Evolutionary conservation across 1,140 invertebrate genomes (phyloP).

Genomic region (Melanaphis sacchari): DNA sequence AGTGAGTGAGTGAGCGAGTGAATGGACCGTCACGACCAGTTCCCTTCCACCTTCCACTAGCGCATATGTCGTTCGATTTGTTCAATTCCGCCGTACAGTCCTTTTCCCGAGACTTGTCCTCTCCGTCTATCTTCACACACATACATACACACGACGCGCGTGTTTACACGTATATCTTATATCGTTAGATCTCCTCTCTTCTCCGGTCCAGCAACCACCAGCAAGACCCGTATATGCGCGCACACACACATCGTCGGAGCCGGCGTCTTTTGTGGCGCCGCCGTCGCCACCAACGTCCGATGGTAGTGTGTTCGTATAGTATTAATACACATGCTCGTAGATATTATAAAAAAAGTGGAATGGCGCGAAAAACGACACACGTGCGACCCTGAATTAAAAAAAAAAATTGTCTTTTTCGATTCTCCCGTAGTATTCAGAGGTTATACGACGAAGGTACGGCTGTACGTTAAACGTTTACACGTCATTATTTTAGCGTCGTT

Average conservation of each 20-base stretch:
- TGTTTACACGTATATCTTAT: background rate
- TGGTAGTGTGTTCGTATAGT: background rate
- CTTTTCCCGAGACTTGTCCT: background rate
- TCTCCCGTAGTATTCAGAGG: background rate
- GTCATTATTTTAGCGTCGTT: background rate
- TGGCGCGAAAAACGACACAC: conserved; percentile 22
- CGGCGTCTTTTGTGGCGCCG: conserved; percentile 56
- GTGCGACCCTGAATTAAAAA: background rate
- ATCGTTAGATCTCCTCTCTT: background rate
- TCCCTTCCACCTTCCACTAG: background rate
- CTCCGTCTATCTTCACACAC: background rate
- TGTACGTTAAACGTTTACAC: background rate
- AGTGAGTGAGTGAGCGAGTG: background rate
- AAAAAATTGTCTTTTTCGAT: background rate
- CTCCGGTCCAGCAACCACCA: background rate
- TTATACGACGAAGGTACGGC: background rate
- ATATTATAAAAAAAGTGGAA: background rate
- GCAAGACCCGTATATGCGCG: conserved; percentile 24
- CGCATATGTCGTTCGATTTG: conserved; percentile 47
- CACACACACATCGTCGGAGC: conserved; percentile 17
- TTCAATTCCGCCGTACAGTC: background rate
- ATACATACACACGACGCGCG: background rate
- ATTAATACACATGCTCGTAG: background rate
- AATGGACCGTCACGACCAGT: conserved; percentile 53
- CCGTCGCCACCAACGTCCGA: conserved; percentile 21